Conservation (phyloP, 1,140 invertebrate genomes). For the Bicyclus anynana region DNA sequence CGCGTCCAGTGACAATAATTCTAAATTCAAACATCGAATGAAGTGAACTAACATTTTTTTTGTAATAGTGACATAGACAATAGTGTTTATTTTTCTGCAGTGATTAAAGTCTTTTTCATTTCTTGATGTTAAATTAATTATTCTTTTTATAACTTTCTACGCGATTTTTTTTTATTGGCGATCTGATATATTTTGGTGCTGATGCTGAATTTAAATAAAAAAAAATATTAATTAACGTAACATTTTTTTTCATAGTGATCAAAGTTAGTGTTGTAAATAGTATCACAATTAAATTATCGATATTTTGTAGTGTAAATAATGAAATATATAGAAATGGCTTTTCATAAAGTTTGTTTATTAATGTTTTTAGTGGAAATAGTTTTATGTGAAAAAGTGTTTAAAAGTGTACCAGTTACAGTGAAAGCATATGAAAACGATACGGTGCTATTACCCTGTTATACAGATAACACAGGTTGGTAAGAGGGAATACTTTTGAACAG, state of each 20-base stretch:
- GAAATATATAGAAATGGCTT: conserved; percentile 5
- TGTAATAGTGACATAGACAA: not conserved
- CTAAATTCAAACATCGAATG: not conserved
- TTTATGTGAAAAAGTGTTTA: conserved; percentile 52
- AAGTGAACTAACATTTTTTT: not conserved
- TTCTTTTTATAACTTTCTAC: not conserved
- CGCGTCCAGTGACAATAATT: conserved; percentile 4
- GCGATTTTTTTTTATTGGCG: too few relatives aligned
- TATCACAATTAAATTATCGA: too few relatives aligned
- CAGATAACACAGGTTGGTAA: conserved; percentile 54
- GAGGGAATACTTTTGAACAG: too few relatives aligned
- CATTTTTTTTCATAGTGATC: too few relatives aligned
- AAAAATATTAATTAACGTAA: too few relatives aligned
- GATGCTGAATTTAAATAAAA: too few relatives aligned
- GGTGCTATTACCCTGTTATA: conserved; percentile 84
- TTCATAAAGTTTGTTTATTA: conserved; percentile 10
- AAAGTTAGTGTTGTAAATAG: too few relatives aligned
- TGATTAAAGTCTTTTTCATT: not conserved
- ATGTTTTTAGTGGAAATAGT: conserved; percentile 19
- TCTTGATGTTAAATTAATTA: not conserved
- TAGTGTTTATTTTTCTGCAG: not conserved
- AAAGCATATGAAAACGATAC: conserved; percentile 86
- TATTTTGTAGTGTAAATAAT: not conserved
- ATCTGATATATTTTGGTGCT: too few relatives aligned
- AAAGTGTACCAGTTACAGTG: conserved; percentile 83